phyloP scores from a whole-genome alignment of 2,888 invertebrate species.

The Phymatocera aterrima region DNA sequence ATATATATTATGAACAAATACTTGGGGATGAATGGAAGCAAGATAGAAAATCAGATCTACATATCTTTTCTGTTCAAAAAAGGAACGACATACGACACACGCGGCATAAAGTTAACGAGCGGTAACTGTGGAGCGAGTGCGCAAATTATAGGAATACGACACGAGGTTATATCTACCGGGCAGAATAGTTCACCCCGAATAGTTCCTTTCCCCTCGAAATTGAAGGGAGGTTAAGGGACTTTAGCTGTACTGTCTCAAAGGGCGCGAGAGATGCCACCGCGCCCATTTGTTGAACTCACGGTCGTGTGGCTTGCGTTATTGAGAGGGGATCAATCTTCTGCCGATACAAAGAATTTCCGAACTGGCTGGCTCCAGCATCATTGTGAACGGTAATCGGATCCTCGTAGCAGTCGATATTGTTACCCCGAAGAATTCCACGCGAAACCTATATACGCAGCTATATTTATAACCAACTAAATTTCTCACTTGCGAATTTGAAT shows the following conservation, averaged over 20 bases:
- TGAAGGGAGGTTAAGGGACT: too few relatives aligned
- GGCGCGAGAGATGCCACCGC: background rate
- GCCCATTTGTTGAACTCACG: background rate
- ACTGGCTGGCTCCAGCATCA: background rate
- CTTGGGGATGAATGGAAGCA: background rate
- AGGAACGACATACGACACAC: too few relatives aligned
- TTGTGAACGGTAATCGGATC: slow-evolving; percentile 6
- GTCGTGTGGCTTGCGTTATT: slow-evolving; percentile 23
- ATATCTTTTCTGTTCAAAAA: too few relatives aligned
- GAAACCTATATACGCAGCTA: background rate
- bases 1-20: background rate
- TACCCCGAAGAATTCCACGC: background rate
- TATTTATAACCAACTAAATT: background rate
- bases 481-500: background rate
- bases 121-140: too few relatives aligned
- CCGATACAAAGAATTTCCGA: slow-evolving; percentile 13
- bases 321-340: too few relatives aligned
- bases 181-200: too few relatives aligned
- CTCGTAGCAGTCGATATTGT: too few relatives aligned
- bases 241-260: too few relatives aligned
- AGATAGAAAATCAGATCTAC: background rate
- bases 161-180: too few relatives aligned
- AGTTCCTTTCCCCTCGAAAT: too few relatives aligned
- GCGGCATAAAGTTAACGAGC: too few relatives aligned
- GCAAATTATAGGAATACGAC: too few relatives aligned